Base-by-base conservation (phyloP, 1,140 invertebrate species). In the Steinernema feltiae region DNA sequence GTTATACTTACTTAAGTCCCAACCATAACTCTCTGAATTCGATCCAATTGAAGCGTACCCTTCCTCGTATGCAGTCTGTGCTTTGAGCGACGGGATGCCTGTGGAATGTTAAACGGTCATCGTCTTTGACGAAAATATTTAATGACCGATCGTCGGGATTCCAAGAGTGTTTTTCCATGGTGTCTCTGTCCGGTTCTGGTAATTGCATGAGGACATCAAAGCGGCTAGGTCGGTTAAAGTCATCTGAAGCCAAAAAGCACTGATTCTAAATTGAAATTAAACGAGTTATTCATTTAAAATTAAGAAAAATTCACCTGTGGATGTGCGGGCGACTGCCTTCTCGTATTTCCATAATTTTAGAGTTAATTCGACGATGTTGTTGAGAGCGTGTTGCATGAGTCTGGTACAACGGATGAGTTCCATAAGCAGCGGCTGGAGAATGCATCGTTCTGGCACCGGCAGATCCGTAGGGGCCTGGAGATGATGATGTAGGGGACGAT, bases 101-200 rank as follows among this genome's bases (percentile, higher is more conserved):
- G 88, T 99, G 97, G 89, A 99, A 97, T 83, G 96, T 99, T 84
- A 98, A 89, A 87, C 94, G 94, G 87, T 99, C 96, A 82, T 98
- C 95, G 81, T 97, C 91, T 89, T 99, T 98, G 76, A 99, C 96
- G 89, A 98, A 98, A 89, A 99, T 98, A 88, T 99, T 99, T 82
- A 98, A 88, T 73, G 94, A 96, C 88, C 94, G 90, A 87, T 99
- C 97, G 73, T 98, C 94, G 1, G 94, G 91, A 87, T 98, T 99
- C 95, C 95, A 98, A 53, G 85, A 75, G 48, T 86, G 80, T 46
- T 77, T 73, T 74, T 85, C 81, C 75, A 80, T 74, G 29, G 76
- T 75, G 21, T 75, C 71, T 41, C 30, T 21, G 30, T 74, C 63
- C 0, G 79, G 79, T 21, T 63, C 30, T 12, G 73, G 30, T 73